phyloP scores from a whole-genome alignment of 2,888 invertebrate genomes.

The Rhaphigaster nebulosa region DNA sequence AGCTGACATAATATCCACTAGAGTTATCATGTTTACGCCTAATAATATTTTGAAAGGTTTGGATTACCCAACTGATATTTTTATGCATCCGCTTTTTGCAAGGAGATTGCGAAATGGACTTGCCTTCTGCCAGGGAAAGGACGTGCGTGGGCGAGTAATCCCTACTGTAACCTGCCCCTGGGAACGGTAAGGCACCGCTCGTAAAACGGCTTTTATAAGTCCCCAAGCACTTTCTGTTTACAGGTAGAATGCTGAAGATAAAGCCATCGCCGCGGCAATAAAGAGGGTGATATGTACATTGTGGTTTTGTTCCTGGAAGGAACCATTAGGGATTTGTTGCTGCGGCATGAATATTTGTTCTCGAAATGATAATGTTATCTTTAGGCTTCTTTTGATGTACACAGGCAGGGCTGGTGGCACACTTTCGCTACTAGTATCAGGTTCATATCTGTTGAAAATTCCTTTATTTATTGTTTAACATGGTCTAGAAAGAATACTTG shows the following conservation, averaged over 20 bases:
- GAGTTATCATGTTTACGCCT: background rate
- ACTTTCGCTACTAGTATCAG: background rate
- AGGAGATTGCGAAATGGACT: background rate
- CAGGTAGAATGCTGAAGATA: background rate
- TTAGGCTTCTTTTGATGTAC: background rate
- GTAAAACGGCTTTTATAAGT: slow-evolving; percentile 7
- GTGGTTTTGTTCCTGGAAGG: background rate
- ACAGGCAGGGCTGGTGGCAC: background rate
- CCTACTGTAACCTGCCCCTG: background rate
- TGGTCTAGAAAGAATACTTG: no score
- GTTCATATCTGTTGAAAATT: background rate
- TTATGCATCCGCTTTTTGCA: slow-evolving; percentile 38
- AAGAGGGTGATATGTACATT: background rate
- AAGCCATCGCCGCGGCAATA: background rate
- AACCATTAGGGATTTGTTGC: background rate
- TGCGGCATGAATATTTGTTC: background rate
- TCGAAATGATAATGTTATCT: background rate
- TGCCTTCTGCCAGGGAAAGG: slow-evolving; percentile 1
- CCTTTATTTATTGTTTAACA: background rate
- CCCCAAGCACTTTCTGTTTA: background rate
- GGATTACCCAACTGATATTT: slow-evolving; percentile 19
- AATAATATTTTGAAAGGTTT: slow-evolving; percentile 40
- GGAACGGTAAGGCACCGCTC: slow-evolving; percentile 20
- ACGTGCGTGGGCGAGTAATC: background rate
- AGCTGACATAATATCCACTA: background rate